Evolutionary conservation across 2,888 invertebrate species (phyloP).

Genomic region (Augiades crinisus): DNA sequence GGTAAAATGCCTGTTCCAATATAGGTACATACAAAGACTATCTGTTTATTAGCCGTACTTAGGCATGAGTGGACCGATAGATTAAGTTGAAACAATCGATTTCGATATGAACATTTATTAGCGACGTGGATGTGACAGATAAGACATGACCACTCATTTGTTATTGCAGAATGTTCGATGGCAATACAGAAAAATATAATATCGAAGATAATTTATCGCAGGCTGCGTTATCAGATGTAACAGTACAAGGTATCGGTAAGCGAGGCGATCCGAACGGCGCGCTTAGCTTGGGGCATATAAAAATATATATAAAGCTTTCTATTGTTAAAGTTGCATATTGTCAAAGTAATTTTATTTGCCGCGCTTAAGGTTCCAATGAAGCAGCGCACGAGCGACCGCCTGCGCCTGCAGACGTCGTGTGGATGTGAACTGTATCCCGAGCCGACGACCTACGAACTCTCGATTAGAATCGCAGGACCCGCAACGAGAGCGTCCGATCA

Average conservation of each 20-base stretch:
- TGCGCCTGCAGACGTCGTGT: conserved; percentile 24
- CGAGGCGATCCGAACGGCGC: conserved; percentile 22
- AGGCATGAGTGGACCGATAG: conserved; percentile 8
- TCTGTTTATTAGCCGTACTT: conserved; percentile 8
- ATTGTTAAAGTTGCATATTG: conserved; percentile 44
- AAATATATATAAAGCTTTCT: conserved; percentile 57
- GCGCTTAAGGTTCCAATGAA: conserved; percentile 23
- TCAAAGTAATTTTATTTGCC: too few relatives aligned
- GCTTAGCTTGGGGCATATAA: conserved; percentile 35
- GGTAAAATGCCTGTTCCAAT: conserved; percentile 1
- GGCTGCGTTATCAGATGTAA: conserved; percentile 56
- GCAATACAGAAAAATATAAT: conserved; percentile 51
- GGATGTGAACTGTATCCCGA: conserved; percentile 37
- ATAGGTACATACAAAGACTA: conserved; percentile 1
- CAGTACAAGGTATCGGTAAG: conserved; percentile 45
- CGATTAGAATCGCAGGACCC: conserved; percentile 56
- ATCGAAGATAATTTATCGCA: conserved; percentile 62
- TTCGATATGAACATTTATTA: conserved; percentile 36
- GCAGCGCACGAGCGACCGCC: conserved; percentile 30
- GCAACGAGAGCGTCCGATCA: conserved; percentile 44
- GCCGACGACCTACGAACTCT: conserved; percentile 71
- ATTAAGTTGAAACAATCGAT: conserved; percentile 27
- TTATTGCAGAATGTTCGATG: conserved; percentile 54
- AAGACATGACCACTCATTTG: conserved; percentile 54
- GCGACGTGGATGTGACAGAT: conserved; percentile 49